Conservation (phyloP, 64 coral and sea anemone genomes). For the Anthopleura sola region DNA sequence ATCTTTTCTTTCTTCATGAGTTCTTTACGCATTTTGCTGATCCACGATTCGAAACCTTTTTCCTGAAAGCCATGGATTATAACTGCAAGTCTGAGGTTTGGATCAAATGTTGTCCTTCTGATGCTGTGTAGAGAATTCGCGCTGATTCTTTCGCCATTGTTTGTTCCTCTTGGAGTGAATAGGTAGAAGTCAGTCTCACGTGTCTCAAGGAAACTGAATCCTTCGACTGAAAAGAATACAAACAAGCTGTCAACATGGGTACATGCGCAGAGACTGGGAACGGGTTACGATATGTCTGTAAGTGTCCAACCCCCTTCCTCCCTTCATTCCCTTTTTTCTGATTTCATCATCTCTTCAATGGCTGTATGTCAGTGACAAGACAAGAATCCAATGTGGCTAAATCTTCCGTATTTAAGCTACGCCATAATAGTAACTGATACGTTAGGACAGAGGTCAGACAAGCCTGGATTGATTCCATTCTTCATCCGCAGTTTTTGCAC, state of each 20-base stretch:
- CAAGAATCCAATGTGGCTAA: too few relatives aligned
- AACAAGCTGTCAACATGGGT: too few relatives aligned
- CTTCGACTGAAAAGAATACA: too few relatives aligned
- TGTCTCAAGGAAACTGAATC: too few relatives aligned
- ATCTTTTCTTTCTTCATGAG: conserved; percentile 61
- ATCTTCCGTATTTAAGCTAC: background rate
- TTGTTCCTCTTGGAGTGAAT: background rate
- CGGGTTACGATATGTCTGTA: too few relatives aligned
- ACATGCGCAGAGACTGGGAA: too few relatives aligned
- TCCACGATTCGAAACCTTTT: conserved; percentile 48
- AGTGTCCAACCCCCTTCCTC: too few relatives aligned
- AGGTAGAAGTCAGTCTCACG: background rate
- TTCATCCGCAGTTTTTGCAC: background rate
- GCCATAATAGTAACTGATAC: background rate
- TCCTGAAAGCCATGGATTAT: conserved; percentile 81
- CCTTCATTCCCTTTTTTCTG: too few relatives aligned
- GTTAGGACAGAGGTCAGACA: background rate
- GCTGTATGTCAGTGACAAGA: too few relatives aligned
- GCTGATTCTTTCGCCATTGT: background rate
- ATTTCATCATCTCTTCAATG: too few relatives aligned
- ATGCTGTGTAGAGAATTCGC: background rate
- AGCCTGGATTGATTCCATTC: background rate
- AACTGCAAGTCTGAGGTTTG: conserved; percentile 47
- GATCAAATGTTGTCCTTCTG: background rate
- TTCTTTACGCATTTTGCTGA: conserved; percentile 47